Percentiles rank a stretch among this genome's conserved stretches.
These are phyloP conservation scores for Lutraria rhynchaena DNA, from an alignment of 1,140 invertebrate genomes.

Conservation along the genomic window DNA sequence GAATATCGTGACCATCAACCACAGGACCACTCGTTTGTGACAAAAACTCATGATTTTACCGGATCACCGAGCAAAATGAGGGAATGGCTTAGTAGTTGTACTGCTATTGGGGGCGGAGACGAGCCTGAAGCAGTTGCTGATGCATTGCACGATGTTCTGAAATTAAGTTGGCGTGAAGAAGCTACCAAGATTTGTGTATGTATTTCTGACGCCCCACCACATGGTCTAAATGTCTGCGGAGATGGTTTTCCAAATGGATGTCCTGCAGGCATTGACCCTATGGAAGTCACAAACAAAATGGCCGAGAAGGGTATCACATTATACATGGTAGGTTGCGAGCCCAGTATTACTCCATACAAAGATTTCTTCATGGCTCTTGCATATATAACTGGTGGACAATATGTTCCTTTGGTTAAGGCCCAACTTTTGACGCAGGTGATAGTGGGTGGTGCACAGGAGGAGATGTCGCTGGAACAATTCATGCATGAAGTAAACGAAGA, in stretches of 20 bases:
- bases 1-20: slow-evolving; percentile 78
- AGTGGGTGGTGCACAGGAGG: slow-evolving; percentile 76
- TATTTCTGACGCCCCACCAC: slow-evolving; percentile 77
- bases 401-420: slow-evolving; percentile 73
- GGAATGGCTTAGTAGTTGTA: slow-evolving; percentile 68
- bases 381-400: slow-evolving; percentile 77
- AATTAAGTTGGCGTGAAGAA: slow-evolving; percentile 72
- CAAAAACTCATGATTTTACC: slow-evolving; percentile 75
- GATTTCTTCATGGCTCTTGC: slow-evolving; percentile 78
- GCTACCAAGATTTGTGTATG: slow-evolving; percentile 77
- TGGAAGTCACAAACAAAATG: slow-evolving; percentile 66
- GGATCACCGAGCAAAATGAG: slow-evolving; percentile 71
- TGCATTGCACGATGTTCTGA: slow-evolving; percentile 73
- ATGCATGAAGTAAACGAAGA: slow-evolving; percentile 74
- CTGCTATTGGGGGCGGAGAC: slow-evolving; percentile 76
- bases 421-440: slow-evolving; percentile 71
- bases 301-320: slow-evolving; percentile 75
- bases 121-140: slow-evolving; percentile 77
- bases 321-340: slow-evolving; percentile 76
- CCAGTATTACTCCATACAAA: slow-evolving; percentile 72
- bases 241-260: slow-evolving; percentile 69
- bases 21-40: slow-evolving; percentile 73
- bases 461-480: slow-evolving; percentile 74
- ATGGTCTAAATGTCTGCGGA: slow-evolving; percentile 66
- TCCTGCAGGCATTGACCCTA: slow-evolving; percentile 72